phyloP scores from a whole-genome alignment of 2,797 vertebrate species.

The Centropyge bicolor region DNA sequence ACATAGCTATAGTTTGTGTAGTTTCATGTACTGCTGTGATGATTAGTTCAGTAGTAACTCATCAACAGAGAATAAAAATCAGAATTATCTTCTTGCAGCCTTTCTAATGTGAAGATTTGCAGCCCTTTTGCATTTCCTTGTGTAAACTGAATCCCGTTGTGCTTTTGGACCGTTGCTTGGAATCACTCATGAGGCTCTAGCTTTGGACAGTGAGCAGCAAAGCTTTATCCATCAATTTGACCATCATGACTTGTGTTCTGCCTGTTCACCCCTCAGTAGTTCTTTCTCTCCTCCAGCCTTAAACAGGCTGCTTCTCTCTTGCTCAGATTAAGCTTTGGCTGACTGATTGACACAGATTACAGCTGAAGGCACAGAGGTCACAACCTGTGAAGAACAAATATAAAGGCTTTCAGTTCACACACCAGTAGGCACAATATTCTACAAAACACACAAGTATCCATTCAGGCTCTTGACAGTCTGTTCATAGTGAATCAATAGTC shows the following conservation, averaged over 20 bases:
- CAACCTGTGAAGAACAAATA: constrained; percentile 63
- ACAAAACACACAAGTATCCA: background rate
- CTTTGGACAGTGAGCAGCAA: constrained; percentile 6
- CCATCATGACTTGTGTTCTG: constrained; percentile 24
- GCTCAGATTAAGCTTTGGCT: constrained; percentile 76
- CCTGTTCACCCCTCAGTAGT: background rate
- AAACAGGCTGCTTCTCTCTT: constrained; percentile 57
- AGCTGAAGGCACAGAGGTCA: constrained; percentile 73
- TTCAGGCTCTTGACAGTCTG: background rate
- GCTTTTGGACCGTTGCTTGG: background rate
- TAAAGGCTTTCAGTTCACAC: constrained; percentile 52
- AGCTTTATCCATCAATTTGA: constrained; percentile 16
- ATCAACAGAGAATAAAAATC: background rate
- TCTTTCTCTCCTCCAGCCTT: constrained; percentile 38
- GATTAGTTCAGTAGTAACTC: background rate
- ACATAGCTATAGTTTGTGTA: background rate
- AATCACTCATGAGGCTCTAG: background rate
- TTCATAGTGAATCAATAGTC: background rate
- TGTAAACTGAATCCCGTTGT: background rate
- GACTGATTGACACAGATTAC: constrained; percentile 82
- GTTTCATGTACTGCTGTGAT: background rate
- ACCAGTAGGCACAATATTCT: constrained; percentile 5
- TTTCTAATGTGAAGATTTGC: background rate
- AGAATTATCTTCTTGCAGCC: background rate
- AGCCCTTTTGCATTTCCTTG: background rate